These are phyloP conservation scores for Campylorhamphus procurvoides DNA, from an alignment of 2,113 vertebrate genomes.

Conservation along the genomic window DNA sequence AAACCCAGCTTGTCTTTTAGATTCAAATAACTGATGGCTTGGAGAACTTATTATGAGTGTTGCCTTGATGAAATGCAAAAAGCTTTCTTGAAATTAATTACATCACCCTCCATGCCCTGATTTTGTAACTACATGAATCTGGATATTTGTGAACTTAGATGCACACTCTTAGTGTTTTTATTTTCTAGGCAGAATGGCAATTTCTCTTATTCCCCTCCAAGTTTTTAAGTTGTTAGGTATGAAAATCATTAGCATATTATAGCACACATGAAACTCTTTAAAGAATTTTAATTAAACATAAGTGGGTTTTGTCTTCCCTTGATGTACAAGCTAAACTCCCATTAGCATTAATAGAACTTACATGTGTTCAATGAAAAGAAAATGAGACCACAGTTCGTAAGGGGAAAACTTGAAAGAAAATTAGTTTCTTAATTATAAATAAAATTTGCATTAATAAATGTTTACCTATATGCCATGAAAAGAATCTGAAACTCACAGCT, in stretches of 20 bases:
- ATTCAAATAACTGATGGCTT: neutral
- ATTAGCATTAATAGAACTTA: constrained; percentile 11
- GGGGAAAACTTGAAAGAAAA: neutral
- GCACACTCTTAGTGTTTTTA: neutral
- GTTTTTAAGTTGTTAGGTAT: constrained; percentile 19
- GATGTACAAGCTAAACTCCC: constrained; percentile 24
- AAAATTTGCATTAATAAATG: neutral
- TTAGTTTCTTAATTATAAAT: neutral
- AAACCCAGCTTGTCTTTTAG: neutral
- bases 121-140: neutral
- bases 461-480: neutral
- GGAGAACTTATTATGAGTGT: neutral
- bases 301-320: constrained; percentile 17
- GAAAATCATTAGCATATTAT: constrained; percentile 21
- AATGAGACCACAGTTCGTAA: neutral
- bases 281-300: constrained; percentile 33
- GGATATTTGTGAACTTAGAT: neutral
- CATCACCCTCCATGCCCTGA: neutral
- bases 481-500: neutral
- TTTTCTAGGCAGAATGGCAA: neutral
- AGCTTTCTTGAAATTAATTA: neutral
- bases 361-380: neutral
- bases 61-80: neutral
- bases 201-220: neutral
- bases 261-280: constrained; percentile 23